Conservation (phyloP, 2,797 vertebrate genomes). For the Micrastur ruficollis region DNA sequence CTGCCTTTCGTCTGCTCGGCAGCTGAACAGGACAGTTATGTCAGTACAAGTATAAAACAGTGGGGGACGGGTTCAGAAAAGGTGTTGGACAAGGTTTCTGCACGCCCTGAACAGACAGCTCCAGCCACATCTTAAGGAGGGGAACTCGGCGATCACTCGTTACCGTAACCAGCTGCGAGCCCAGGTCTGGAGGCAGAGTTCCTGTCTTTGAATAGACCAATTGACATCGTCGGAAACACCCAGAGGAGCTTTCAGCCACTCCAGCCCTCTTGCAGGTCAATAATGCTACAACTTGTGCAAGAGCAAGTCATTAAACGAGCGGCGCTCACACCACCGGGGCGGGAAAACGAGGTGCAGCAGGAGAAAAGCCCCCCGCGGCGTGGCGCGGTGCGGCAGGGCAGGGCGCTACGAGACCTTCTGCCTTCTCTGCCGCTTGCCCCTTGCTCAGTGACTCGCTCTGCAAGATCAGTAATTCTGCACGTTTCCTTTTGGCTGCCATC, state of each 20-base stretch:
- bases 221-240: rapidly evolving
- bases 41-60: neutral
- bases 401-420: neutral
- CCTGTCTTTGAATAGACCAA: neutral
- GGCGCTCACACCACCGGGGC: rapidly evolving
- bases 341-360: neutral
- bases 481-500: neutral
- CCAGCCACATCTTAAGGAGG: neutral
- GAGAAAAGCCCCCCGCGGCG: rapidly evolving
- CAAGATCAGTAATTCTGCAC: neutral
- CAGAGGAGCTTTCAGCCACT: neutral
- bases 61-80: neutral
- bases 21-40: neutral
- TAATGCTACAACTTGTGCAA: rapidly evolving
- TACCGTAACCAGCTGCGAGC: rapidly evolving
- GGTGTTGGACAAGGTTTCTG: neutral
- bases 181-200: neutral
- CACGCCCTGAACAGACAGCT: neutral
- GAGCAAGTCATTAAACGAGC: neutral
- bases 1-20: neutral
- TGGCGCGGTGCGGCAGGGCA: rapidly evolving
- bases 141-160: rapidly evolving
- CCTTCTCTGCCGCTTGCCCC: neutral
- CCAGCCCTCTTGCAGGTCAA: neutral
- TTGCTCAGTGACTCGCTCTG: neutral